Evolutionary conservation across 2,888 invertebrate genomes (phyloP).

Genomic region (Hydropsyche betteni): DNA sequence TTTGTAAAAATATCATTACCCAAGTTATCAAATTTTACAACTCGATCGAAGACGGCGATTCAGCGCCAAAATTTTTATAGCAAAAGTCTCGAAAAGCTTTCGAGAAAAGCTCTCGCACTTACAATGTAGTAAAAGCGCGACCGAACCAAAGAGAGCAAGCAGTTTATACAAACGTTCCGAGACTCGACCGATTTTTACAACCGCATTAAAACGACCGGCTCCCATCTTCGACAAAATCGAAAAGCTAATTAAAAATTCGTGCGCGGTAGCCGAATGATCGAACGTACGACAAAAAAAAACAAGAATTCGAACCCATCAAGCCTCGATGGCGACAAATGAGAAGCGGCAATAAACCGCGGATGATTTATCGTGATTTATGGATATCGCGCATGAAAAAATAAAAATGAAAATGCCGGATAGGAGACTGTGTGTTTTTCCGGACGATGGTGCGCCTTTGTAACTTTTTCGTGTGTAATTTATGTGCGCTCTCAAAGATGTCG

Average conservation of each 20-base stretch:
- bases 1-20: too few species aligned
- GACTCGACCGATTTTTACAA: constrained; percentile 23
- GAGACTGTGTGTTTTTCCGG: constrained; percentile 1
- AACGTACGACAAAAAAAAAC: neutral
- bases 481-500: constrained; percentile 31
- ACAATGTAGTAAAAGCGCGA: constrained; percentile 10
- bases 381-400: too few species aligned
- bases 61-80: constrained; percentile 26
- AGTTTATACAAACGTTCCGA: neutral
- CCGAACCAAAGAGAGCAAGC: neutral
- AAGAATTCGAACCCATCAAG: neutral
- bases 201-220: constrained; percentile 18
- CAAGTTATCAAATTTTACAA: too few species aligned
- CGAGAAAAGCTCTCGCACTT: constrained; percentile 9
- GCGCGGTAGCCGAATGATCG: constrained; percentile 7
- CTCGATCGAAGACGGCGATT: constrained; percentile 3
- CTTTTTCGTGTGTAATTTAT: constrained; percentile 33
- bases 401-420: neutral
- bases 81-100: constrained; percentile 22
- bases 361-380: constrained; percentile 15
- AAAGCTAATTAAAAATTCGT: constrained; percentile 5
- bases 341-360: neutral
- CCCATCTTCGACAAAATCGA: neutral
- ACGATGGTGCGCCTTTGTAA: constrained; percentile 34
- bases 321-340: too few species aligned